These are phyloP conservation scores for Acanthochromis polyacanthus DNA, from an alignment of 2,113 vertebrate genomes.

Conservation along the genomic window DNA sequence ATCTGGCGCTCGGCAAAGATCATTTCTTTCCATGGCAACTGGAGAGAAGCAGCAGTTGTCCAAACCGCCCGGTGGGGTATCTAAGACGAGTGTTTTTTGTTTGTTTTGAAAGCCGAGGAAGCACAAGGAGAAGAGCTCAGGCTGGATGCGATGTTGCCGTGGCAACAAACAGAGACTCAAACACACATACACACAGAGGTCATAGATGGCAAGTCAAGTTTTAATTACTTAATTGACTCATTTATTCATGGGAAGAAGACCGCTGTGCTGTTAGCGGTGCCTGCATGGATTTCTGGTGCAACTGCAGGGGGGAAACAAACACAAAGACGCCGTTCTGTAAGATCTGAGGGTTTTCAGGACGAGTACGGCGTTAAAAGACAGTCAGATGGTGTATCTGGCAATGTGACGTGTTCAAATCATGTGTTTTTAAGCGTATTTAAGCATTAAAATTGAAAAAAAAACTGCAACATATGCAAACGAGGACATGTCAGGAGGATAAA, in stretches of 20 bases:
- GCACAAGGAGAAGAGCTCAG: conserved; percentile 12
- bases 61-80: conserved; percentile 22
- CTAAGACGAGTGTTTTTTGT: background rate
- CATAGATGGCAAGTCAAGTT: conserved; percentile 28
- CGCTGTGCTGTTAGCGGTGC: conserved; percentile 2
- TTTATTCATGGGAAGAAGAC: conserved; percentile 28
- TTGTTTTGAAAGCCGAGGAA: conserved; percentile 17
- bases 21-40: conserved; percentile 22
- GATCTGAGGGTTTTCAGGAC: background rate
- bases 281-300: background rate
- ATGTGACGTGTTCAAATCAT: background rate
- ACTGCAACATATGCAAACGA: too few relatives aligned
- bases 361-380: too few relatives aligned
- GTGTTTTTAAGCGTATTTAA: background rate
- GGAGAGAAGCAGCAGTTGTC: conserved; percentile 48
- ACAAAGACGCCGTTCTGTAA: background rate
- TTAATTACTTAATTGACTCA: conserved; percentile 55
- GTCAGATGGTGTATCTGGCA: background rate
- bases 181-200: conserved; percentile 8
- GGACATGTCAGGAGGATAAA: too few relatives aligned
- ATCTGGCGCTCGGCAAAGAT: conserved; percentile 24
- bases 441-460: background rate
- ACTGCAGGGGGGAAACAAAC: background rate
- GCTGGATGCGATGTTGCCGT: conserved; percentile 50
- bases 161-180: conserved; percentile 47